These are phyloP conservation scores for Synanthedon tipuliformis DNA, from an alignment of 2,888 invertebrate genomes.

Conservation along the genomic window DNA sequence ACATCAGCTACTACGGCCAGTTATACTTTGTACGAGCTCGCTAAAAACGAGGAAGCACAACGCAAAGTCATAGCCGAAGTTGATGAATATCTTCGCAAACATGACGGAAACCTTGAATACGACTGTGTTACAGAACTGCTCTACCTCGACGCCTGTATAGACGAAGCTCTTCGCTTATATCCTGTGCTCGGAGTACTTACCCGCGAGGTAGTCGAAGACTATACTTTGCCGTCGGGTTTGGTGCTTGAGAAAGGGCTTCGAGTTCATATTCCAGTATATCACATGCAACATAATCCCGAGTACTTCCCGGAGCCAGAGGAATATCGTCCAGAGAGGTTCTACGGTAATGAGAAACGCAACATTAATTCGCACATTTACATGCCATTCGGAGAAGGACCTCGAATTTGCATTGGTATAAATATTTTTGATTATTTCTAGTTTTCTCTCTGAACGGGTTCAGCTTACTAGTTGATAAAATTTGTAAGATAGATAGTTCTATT, in stretches of 20 bases:
- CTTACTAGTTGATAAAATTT: too few relatives aligned
- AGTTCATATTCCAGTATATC: conserved; percentile 39
- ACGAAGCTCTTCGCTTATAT: too few relatives aligned
- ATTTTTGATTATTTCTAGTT: too few relatives aligned
- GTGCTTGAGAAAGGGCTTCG: conserved; percentile 32
- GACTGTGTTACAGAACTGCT: conserved; percentile 31
- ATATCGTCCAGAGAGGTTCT: conserved; percentile 40
- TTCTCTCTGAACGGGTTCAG: too few relatives aligned
- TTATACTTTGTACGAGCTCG: conserved; percentile 29
- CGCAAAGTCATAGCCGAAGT: conserved; percentile 10
- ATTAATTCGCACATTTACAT: conserved; percentile 31
- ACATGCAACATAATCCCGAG: conserved; percentile 31
- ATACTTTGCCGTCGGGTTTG: conserved; percentile 32
- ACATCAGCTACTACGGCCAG: conserved; percentile 29
- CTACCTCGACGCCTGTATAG: conserved; percentile 20
- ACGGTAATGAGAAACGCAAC: conserved; percentile 23
- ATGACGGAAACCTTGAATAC: conserved; percentile 19
- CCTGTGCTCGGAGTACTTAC: too few relatives aligned
- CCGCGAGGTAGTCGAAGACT: conserved; percentile 37
- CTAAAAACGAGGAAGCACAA: conserved; percentile 27
- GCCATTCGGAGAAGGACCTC: too few relatives aligned
- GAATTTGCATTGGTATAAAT: conserved; percentile 4
- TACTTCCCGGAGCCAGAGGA: conserved; percentile 18
- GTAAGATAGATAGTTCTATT: too few relatives aligned
- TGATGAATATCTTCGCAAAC: conserved; percentile 12